Evolutionary conservation across 2,888 invertebrate genomes (phyloP).

Genomic region (Drosophila emarginata): DNA sequence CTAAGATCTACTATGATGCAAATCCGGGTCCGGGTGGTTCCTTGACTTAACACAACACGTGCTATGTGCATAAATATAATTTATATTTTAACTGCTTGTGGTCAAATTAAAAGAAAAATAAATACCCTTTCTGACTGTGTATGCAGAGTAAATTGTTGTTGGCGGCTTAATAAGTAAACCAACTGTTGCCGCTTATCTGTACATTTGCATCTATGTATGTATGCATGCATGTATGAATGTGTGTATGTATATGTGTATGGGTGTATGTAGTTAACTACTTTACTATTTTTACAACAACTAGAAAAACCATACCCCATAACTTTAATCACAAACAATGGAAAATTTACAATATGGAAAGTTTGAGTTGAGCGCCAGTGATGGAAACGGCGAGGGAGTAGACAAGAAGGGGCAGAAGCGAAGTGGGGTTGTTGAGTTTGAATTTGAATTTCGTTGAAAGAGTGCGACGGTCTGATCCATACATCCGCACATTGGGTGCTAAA

Average conservation of each 20-base stretch:
- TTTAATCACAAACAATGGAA: conserved; percentile 71
- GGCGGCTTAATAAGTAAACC: background rate
- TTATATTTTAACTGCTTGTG: no score
- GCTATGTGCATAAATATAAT: no score
- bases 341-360: conserved; percentile 68
- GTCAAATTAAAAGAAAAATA: no score
- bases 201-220: conserved; percentile 14
- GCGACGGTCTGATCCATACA: conserved; percentile 24
- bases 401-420: background rate
- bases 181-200: conserved; percentile 9
- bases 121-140: background rate
- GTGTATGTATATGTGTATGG: background rate
- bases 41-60: no score
- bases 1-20: no score
- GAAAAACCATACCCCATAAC: conserved; percentile 52
- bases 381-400: background rate
- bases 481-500: conserved; percentile 5
- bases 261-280: background rate
- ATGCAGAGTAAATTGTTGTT: background rate
- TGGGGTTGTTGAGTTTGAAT: background rate
- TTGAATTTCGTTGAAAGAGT: conserved; percentile 2
- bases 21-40: no score
- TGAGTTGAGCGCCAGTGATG: background rate
- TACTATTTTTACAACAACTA: conserved; percentile 4
- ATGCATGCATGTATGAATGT: background rate